A percentile compares a stretch with the other conserved stretches of the same genome.
phyloP scores from a whole-genome alignment of 2,113 vertebrate genomes.

The Miniopterus natalensis region DNA sequence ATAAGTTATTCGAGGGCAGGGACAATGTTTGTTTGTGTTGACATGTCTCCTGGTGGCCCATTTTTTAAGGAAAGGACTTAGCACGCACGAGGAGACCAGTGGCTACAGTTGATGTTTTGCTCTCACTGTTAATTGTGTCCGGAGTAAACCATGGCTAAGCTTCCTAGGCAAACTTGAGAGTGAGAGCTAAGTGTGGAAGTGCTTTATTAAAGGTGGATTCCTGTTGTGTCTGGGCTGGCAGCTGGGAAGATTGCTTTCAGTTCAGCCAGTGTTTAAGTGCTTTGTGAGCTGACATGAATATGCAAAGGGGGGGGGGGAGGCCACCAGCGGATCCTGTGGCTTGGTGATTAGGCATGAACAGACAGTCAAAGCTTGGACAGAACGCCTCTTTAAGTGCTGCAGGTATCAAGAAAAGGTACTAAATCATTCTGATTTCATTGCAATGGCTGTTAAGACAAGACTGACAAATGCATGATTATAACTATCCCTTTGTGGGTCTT shows the following conservation, averaged over 20 bases:
- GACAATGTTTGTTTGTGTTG: neutral
- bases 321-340: neutral
- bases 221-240: conserved; percentile 54
- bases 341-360: conserved; percentile 58
- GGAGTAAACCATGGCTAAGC: conserved; percentile 15
- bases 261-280: conserved; percentile 58
- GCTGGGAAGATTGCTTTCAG: conserved; percentile 48
- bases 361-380: neutral
- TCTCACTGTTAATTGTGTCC: conserved; percentile 23
- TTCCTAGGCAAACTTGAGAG: conserved; percentile 12
- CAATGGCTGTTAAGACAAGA: conserved; percentile 68
- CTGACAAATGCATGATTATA: conserved; percentile 76
- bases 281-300: conserved; percentile 15
- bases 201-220: conserved; percentile 51
- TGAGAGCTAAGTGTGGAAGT: conserved; percentile 56
- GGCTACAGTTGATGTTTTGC: neutral
- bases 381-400: neutral
- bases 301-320: neutral
- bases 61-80: conserved; percentile 25
- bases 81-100: neutral
- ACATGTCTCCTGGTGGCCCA: neutral
- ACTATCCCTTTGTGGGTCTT: conserved; percentile 84
- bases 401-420: conserved; percentile 58
- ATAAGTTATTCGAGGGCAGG: conserved; percentile 25
- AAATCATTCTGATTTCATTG: conserved; percentile 72